phyloP scores from a whole-genome alignment of 2,797 vertebrate genomes.

The Hydrophis major region DNA sequence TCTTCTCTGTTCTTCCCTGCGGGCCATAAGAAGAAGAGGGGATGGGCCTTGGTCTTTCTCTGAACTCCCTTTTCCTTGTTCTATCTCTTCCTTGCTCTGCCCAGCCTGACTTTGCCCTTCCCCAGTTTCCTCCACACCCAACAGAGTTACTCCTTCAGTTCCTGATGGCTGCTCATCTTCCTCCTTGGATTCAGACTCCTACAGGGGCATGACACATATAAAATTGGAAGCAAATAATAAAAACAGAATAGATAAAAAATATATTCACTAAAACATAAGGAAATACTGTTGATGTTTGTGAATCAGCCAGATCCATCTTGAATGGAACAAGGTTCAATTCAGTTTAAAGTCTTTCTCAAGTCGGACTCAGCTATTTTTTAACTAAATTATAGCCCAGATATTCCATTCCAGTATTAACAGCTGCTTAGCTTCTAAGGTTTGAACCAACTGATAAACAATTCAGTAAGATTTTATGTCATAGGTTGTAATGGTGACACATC shows the following conservation, averaged over 20 bases:
- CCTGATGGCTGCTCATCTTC: no score
- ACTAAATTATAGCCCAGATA: neutral
- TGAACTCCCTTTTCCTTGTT: no score
- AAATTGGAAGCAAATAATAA: neutral
- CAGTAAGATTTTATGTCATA: neutral
- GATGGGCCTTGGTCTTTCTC: no score
- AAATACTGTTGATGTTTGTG: neutral
- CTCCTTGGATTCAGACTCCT: no score
- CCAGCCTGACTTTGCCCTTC: no score
- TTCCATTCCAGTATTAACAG: neutral
- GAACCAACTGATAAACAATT: neutral
- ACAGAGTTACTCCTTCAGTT: no score
- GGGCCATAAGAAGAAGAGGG: no score
- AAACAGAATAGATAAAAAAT: neutral
- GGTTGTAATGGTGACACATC: neutral
- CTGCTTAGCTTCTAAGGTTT: neutral
- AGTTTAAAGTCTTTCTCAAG: neutral
- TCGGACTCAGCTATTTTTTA: neutral
- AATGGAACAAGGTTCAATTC: neutral
- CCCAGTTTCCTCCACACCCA: no score
- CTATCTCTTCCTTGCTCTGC: no score
- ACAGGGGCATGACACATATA: neutral
- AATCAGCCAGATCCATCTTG: neutral
- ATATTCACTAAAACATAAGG: neutral
- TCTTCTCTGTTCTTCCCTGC: no score